Evolutionary conservation across 1,140 invertebrate species (phyloP).

Genomic region (Drosophila gunungcola): DNA sequence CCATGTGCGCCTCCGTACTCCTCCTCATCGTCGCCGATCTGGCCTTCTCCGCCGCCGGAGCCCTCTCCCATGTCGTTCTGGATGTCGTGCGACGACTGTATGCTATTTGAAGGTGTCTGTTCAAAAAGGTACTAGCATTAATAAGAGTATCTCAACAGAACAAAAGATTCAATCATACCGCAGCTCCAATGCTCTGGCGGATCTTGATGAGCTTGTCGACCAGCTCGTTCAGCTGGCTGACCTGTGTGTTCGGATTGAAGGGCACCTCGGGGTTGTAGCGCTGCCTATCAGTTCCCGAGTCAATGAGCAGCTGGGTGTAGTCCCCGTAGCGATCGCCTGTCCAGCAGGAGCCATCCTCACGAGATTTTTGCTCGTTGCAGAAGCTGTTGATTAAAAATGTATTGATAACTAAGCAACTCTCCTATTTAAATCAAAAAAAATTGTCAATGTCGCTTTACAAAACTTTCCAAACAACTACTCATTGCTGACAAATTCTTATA

Average conservation of each 20-base stretch:
- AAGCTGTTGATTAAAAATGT: slow-evolving; percentile 46
- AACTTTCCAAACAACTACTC: not conserved
- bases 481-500: slow-evolving; percentile 1
- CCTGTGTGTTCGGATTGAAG: slow-evolving; percentile 54
- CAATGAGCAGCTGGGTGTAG: slow-evolving; percentile 76
- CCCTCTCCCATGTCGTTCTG: slow-evolving; percentile 84
- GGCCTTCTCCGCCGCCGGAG: slow-evolving; percentile 69
- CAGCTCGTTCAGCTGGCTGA: slow-evolving; percentile 71
- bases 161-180: slow-evolving; percentile 33
- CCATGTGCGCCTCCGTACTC: slow-evolving; percentile 74
- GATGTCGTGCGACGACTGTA: slow-evolving; percentile 69
- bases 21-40: slow-evolving; percentile 75
- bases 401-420: slow-evolving; percentile 24
- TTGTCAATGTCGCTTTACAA: not conserved
- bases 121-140: not conserved
- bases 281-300: slow-evolving; percentile 65
- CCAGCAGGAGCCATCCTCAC: slow-evolving; percentile 79
- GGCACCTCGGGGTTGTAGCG: slow-evolving; percentile 84
- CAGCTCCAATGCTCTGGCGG: slow-evolving; percentile 70
- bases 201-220: slow-evolving; percentile 83
- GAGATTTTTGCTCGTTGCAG: slow-evolving; percentile 76
- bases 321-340: slow-evolving; percentile 83
- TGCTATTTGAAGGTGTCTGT: slow-evolving; percentile 56
- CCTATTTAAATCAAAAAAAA: not conserved
- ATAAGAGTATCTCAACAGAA: accelerated